Percentiles rank a stretch among this genome's conserved stretches.
phyloP scores from a whole-genome alignment of 1,140 invertebrate species.

The Streblospio benedicti region DNA sequence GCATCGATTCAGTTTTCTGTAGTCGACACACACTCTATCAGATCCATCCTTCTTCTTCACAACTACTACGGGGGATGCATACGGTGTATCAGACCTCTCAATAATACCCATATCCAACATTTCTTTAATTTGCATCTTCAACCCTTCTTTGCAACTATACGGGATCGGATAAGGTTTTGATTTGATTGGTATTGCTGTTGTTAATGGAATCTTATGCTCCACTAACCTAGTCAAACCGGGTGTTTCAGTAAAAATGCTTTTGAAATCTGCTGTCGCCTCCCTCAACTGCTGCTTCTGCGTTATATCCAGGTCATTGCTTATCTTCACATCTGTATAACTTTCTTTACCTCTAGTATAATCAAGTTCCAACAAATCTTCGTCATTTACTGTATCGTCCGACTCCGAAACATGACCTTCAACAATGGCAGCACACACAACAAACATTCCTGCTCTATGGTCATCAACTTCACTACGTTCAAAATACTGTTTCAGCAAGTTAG shows the following conservation, averaged over 20 bases:
- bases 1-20: constrained; percentile 8
- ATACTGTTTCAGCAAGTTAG: too few species aligned
- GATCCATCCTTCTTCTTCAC: constrained; percentile 12
- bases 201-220: not conserved
- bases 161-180: not conserved
- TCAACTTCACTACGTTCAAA: too few species aligned
- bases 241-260: constrained; percentile 3
- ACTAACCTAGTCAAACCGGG: constrained; percentile 1
- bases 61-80: constrained; percentile 14
- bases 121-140: constrained; percentile 7
- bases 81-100: constrained; percentile 14
- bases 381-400: too few species aligned
- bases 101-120: constrained; percentile 17
- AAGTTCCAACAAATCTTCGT: too few species aligned
- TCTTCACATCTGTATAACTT: too few species aligned
- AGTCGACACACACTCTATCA: constrained; percentile 15
- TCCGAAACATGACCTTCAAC: too few species aligned
- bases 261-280: constrained; percentile 1
- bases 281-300: not conserved
- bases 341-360: too few species aligned
- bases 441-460: too few species aligned
- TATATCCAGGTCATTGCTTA: not conserved
- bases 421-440: too few species aligned
- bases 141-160: too few species aligned
- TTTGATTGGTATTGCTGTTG: not conserved